Evolutionary conservation across 2,113 vertebrate genomes (phyloP).

Genomic region (Stictonetta naevosa): DNA sequence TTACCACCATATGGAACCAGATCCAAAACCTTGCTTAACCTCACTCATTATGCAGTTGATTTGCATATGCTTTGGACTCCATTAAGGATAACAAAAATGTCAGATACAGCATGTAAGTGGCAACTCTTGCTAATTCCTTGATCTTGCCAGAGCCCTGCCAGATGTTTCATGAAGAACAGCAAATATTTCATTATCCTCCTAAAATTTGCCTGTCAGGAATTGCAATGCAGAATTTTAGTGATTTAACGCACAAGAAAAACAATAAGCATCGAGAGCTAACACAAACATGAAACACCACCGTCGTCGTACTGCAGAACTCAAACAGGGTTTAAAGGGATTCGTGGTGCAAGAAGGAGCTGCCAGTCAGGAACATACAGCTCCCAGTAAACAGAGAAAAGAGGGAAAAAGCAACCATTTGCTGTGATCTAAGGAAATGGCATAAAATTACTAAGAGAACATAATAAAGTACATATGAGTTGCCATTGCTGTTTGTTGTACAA

Average conservation of each 20-base stretch:
- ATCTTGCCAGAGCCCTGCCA: conserved; percentile 56
- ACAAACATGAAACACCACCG: background rate
- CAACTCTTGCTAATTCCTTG: conserved; percentile 34
- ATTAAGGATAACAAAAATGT: conserved; percentile 38
- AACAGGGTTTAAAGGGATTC: background rate
- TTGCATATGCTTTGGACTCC: conserved; percentile 48
- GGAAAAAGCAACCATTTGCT: background rate
- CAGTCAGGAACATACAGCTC: background rate
- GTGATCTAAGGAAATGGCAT: background rate
- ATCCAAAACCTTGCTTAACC: conserved; percentile 45
- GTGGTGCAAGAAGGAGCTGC: background rate
- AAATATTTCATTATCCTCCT: conserved; percentile 52
- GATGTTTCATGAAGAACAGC: conserved; percentile 49
- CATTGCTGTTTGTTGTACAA: background rate
- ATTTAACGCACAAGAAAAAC: background rate
- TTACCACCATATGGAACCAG: conserved; percentile 44
- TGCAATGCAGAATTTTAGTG: background rate
- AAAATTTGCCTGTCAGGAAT: conserved; percentile 35
- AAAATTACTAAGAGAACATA: background rate
- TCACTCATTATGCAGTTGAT: conserved; percentile 36
- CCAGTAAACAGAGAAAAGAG: background rate
- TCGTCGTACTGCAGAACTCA: background rate
- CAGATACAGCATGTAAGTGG: conserved; percentile 17
- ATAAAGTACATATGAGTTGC: background rate
- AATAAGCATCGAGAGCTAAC: background rate